These are phyloP conservation scores for Ceratitis capitata DNA, from an alignment of 1,140 invertebrate genomes.

Conservation along the genomic window DNA sequence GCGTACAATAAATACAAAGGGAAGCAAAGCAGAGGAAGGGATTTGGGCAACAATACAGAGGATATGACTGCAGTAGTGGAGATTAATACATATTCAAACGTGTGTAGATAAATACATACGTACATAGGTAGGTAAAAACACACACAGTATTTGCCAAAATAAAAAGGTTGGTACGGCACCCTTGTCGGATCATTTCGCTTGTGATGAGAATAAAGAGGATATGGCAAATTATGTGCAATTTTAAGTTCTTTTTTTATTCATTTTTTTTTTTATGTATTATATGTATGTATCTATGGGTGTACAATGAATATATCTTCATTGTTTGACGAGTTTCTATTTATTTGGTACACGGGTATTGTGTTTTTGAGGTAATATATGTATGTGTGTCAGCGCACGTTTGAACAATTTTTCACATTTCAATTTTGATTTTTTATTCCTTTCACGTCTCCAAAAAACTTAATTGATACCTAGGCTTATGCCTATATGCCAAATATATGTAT, in stretches of 20 bases:
- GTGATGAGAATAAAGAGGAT: background rate
- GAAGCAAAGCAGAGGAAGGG: background rate
- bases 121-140: background rate
- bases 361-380: too few relatives aligned
- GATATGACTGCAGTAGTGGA: too few relatives aligned
- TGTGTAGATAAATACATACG: background rate
- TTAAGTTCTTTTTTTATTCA: background rate
- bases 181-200: slow-evolving; percentile 7
- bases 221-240: slow-evolving; percentile 21
- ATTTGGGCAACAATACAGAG: background rate
- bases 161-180: slow-evolving; percentile 11
- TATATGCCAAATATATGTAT: too few relatives aligned
- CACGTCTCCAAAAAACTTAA: too few relatives aligned
- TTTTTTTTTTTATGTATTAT: background rate
- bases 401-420: too few relatives aligned
- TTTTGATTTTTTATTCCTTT: too few relatives aligned
- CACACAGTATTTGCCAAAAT: background rate
- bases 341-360: too few relatives aligned
- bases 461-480: too few relatives aligned
- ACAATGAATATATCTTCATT: background rate
- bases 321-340: too few relatives aligned
- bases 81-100: too few relatives aligned
- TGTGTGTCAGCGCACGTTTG: too few relatives aligned
- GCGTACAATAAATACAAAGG: background rate
- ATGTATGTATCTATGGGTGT: background rate